Evolutionary conservation across 2,888 invertebrate species (phyloP).

Genomic region (Nephrotoma guestfalica): DNA sequence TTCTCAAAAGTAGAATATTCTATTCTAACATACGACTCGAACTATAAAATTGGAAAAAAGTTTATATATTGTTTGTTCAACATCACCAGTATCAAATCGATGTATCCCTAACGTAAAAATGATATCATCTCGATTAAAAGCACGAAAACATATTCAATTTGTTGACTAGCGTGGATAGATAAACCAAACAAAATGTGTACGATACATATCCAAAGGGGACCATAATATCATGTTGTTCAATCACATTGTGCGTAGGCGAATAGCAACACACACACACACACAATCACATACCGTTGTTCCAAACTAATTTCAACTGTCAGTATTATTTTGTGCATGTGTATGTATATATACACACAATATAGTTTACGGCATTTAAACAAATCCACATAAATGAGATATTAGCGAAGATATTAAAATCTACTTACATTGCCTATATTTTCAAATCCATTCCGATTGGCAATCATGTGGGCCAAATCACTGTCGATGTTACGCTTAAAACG

Average conservation of each 20-base stretch:
- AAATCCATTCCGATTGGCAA: constrained; percentile 85
- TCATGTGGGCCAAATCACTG: constrained; percentile 57
- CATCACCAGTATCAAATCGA: neutral
- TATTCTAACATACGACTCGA: neutral
- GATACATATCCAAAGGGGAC: neutral
- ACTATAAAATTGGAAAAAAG: neutral
- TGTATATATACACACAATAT: neutral
- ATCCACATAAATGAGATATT: too few relatives aligned
- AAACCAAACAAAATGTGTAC: neutral
- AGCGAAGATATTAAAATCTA: constrained; percentile 16
- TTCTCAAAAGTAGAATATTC: too few relatives aligned
- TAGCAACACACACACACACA: neutral
- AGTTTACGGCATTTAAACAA: neutral
- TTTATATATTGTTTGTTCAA: neutral
- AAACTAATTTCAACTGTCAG: neutral
- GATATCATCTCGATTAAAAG: neutral
- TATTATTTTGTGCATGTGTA: neutral
- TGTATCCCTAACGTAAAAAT: neutral
- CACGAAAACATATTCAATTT: neutral
- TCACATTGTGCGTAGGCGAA: neutral
- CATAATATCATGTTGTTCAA: neutral
- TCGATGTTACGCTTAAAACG: constrained; percentile 67
- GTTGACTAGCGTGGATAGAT: neutral
- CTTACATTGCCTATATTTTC: constrained; percentile 89
- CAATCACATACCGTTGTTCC: neutral